Evolutionary conservation across 2,888 invertebrate genomes (phyloP).

Genomic region (Melieria crassipennis): DNA sequence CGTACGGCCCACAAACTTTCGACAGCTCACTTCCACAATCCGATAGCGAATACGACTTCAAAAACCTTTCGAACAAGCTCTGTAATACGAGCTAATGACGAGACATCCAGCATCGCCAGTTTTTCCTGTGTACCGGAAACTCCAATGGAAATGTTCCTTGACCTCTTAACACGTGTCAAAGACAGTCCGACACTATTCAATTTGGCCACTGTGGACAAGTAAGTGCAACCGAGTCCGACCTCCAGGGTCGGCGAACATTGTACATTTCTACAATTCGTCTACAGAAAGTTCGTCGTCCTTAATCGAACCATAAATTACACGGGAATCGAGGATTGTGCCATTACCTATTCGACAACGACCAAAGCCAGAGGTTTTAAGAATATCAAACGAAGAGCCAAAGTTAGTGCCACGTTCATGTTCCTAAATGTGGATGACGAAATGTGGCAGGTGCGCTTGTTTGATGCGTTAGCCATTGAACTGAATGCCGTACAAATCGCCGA

Average conservation of each 20-base stretch:
- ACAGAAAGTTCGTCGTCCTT: conserved; percentile 55
- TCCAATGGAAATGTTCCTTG: conserved; percentile 52
- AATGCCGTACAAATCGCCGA: conserved; percentile 42
- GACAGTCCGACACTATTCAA: conserved; percentile 48
- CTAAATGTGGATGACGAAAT: conserved; percentile 21
- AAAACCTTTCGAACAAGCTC: not conserved
- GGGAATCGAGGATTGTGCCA: conserved; percentile 47
- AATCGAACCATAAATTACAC: conserved; percentile 59
- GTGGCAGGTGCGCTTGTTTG: conserved; percentile 58
- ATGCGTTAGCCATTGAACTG: conserved; percentile 55
- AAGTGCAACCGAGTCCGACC: conserved; percentile 12
- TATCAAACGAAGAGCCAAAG: conserved; percentile 51
- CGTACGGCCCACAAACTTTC: no score
- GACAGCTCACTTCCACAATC: no score
- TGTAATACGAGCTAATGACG: no score
- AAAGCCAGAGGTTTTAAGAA: conserved; percentile 57
- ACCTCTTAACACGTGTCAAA: conserved; percentile 43
- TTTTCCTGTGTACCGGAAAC: conserved; percentile 48
- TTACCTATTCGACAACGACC: conserved; percentile 57
- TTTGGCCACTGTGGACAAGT: conserved; percentile 60
- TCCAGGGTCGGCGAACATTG: not conserved
- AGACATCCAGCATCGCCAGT: conserved; percentile 38
- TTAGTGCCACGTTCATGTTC: conserved; percentile 51
- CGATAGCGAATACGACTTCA: not conserved
- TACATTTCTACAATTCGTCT: not conserved